These are phyloP conservation scores for Brachionus koreanus DNA, from an alignment of 1,140 invertebrate species.

Conservation along the genomic window DNA sequence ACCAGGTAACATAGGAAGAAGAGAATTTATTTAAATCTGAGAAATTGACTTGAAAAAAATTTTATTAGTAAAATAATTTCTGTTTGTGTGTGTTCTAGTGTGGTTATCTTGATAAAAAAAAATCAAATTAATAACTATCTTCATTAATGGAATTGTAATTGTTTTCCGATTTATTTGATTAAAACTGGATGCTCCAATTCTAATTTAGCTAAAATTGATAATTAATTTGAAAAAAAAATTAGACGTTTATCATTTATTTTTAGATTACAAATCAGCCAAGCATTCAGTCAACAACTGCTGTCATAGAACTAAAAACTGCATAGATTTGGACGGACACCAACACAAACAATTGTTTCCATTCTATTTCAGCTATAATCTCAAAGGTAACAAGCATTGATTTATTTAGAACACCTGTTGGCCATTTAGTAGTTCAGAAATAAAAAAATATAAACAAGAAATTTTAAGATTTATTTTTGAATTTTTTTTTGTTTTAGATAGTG, in stretches of 20 bases:
- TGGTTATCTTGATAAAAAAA: not conserved
- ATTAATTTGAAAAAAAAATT: not conserved
- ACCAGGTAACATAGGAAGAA: too few species aligned
- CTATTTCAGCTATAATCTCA: constrained; percentile 42
- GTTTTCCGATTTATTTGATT: not conserved
- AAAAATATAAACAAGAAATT: not conserved
- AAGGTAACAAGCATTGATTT: constrained; percentile 27
- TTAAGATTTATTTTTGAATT: not conserved
- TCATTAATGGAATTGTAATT: not conserved
- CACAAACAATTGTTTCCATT: constrained; percentile 45
- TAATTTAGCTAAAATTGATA: not conserved
- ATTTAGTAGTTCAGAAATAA: not conserved
- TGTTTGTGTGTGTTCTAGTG: not conserved
- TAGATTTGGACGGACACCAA: not conserved
- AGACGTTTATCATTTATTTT: not conserved
- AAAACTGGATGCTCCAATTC: not conserved
- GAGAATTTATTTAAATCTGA: too few species aligned
- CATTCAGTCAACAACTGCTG: not conserved
- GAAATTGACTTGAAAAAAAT: too few species aligned
- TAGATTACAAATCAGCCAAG: not conserved
- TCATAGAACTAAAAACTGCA: not conserved
- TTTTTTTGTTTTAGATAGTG: constrained; percentile 23
- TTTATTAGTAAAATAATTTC: too few species aligned
- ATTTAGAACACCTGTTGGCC: not conserved
- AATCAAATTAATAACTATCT: not conserved